Conservation (phyloP, 2,113 vertebrate genomes). For the Cephalopterus ornatus region DNA sequence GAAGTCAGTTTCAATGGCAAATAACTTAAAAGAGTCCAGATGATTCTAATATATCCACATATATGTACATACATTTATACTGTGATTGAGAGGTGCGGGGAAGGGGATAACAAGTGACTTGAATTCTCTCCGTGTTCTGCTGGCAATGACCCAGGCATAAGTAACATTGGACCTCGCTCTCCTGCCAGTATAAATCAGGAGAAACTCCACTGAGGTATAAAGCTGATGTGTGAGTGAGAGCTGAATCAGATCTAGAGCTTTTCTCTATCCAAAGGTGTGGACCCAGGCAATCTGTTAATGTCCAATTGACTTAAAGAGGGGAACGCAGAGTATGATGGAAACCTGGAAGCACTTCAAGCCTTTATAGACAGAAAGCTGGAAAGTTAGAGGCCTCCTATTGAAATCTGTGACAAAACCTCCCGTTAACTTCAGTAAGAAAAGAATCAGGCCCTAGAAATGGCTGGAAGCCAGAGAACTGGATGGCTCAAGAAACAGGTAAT, state of each 20-base stretch:
- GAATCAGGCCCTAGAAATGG: constrained; percentile 12
- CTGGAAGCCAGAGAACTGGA: constrained; percentile 9
- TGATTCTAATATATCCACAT: constrained; percentile 26
- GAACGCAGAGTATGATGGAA: constrained; percentile 47
- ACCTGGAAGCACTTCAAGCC: constrained; percentile 53
- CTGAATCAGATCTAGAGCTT: constrained; percentile 37
- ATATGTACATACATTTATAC: background rate
- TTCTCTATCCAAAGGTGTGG: constrained; percentile 50
- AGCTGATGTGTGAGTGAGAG: constrained; percentile 15
- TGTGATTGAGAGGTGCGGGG: constrained; percentile 34
- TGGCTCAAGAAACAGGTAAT: constrained; percentile 44
- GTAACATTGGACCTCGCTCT: background rate
- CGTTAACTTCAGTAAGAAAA: background rate
- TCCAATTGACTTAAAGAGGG: constrained; percentile 28
- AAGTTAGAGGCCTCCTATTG: constrained; percentile 28
- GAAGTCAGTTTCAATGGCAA: constrained; percentile 1
- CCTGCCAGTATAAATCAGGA: constrained; percentile 49
- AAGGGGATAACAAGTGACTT: constrained; percentile 52
- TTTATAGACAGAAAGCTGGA: constrained; percentile 30
- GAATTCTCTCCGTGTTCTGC: background rate
- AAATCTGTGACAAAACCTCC: constrained; percentile 31
- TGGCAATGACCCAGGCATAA: constrained; percentile 42
- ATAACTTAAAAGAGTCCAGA: constrained; percentile 48
- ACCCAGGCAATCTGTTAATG: constrained; percentile 14
- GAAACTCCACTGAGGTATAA: background rate